Evolutionary conservation across 2,797 vertebrate species (phyloP).

Genomic region (Hydrophis major): DNA sequence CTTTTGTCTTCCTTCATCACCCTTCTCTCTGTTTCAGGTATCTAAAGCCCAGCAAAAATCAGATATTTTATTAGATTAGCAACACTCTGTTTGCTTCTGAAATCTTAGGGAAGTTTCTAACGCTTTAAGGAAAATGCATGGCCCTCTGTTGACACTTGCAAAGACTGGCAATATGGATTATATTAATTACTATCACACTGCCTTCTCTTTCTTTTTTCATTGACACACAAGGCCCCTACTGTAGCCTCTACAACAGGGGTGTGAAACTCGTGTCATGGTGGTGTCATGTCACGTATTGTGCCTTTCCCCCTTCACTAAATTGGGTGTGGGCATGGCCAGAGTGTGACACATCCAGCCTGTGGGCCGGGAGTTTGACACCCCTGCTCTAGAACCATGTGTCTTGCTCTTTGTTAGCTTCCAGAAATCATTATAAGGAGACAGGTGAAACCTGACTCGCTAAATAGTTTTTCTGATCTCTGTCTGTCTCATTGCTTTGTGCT

Average conservation of each 20-base stretch:
- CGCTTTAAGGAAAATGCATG: neutral
- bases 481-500: neutral
- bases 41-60: neutral
- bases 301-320: too few relatives aligned
- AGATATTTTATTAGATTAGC: neutral
- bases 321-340: too few relatives aligned
- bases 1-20: neutral
- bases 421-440: neutral
- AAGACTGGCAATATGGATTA: neutral
- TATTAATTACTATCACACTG: neutral
- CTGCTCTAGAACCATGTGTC: neutral
- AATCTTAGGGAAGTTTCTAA: neutral
- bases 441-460: neutral
- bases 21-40: constrained; percentile 1
- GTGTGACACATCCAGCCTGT: too few relatives aligned
- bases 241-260: neutral
- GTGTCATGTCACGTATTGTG: too few relatives aligned
- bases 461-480: neutral
- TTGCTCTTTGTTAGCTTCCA: neutral
- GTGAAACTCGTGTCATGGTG: too few relatives aligned
- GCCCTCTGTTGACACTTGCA: neutral
- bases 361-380: neutral
- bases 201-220: neutral
- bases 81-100: neutral
- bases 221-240: neutral